A percentile compares a stretch with the other conserved stretches of the same genome.
phyloP scores from a whole-genome alignment of 2,888 invertebrate species.

The Lepeophtheirus nordmannii region DNA sequence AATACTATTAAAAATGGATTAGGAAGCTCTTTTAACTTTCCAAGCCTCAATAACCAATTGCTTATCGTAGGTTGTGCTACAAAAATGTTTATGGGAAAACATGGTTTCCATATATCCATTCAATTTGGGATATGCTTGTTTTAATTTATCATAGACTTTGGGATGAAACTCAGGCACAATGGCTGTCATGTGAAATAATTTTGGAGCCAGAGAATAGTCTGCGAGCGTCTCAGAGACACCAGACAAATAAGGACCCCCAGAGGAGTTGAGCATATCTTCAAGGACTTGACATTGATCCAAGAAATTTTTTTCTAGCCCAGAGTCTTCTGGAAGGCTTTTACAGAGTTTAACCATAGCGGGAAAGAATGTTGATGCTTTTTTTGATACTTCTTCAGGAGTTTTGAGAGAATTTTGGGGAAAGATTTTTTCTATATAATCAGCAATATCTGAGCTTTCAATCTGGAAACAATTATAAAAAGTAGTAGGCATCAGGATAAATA shows the following conservation, averaged over 20 bases:
- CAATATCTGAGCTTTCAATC: slow-evolving; percentile 7
- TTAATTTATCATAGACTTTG: background rate
- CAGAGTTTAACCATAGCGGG: slow-evolving; percentile 8
- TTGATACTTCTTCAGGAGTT: background rate
- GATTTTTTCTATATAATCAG: background rate
- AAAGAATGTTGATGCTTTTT: background rate
- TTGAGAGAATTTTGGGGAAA: background rate
- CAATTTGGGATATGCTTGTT: slow-evolving; percentile 1
- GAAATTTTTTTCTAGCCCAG: background rate
- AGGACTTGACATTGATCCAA: slow-evolving; percentile 9
- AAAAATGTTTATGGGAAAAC: background rate
- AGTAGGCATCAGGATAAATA: background rate
- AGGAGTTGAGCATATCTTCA: background rate
- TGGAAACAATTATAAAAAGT: background rate
- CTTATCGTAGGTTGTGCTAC: background rate
- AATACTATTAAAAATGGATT: too few relatives aligned
- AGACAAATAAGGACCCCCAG: slow-evolving; percentile 12
- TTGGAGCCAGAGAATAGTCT: slow-evolving; percentile 16
- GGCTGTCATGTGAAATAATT: slow-evolving; percentile 15
- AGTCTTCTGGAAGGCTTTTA: background rate
- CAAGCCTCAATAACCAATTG: background rate
- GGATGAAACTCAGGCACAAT: slow-evolving; percentile 19
- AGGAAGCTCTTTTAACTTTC: background rate
- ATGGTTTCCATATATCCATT: background rate
- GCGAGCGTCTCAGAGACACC: background rate